Percentiles rank a stretch among this genome's conserved stretches.
phyloP scores from a whole-genome alignment of 1,140 invertebrate species.

The Temnothorax longispinosus region DNA sequence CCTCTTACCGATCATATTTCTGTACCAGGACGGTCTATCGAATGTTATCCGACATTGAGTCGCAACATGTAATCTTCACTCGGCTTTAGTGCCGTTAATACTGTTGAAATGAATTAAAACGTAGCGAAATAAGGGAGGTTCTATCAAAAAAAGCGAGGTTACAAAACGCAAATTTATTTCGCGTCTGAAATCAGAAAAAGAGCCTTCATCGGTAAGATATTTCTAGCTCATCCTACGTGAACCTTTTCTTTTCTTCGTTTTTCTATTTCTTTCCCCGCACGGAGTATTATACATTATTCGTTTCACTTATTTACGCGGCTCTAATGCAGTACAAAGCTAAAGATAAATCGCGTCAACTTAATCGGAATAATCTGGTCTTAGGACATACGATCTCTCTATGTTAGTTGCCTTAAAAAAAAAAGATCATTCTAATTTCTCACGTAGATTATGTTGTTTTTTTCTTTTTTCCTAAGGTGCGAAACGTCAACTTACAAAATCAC shows the following conservation, averaged over 20 bases:
- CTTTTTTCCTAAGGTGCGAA: conserved; percentile 62
- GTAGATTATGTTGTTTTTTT: conserved; percentile 31
- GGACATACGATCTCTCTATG: conserved; percentile 54
- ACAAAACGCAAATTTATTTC: conserved; percentile 36
- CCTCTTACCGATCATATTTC: conserved; percentile 31
- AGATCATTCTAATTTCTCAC: conserved; percentile 54
- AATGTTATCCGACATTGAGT: conserved; percentile 55
- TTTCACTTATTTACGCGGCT: conserved; percentile 27
- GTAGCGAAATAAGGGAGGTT: conserved; percentile 49
- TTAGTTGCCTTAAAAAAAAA: conserved; percentile 62
- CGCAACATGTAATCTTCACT: conserved; percentile 42
- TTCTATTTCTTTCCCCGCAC: neutral
- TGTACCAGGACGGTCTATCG: conserved; percentile 67
- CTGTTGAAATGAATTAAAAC: conserved; percentile 44
- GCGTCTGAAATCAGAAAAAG: conserved; percentile 40
- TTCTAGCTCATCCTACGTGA: conserved; percentile 1
- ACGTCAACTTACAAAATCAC: conserved; percentile 74
- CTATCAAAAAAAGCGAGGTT: conserved; percentile 49
- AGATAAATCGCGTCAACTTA: conserved; percentile 66
- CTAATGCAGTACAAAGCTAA: conserved; percentile 67
- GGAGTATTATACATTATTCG: conserved; percentile 38
- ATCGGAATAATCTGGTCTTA: conserved; percentile 62
- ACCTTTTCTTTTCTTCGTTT: neutral
- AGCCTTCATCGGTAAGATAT: conserved; percentile 25
- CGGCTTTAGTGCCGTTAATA: conserved; percentile 29